Evolutionary conservation across 2,888 invertebrate species (phyloP), one percentile per base, ranked within the genome.

Genomic region (Apodemia mormo): DNA sequence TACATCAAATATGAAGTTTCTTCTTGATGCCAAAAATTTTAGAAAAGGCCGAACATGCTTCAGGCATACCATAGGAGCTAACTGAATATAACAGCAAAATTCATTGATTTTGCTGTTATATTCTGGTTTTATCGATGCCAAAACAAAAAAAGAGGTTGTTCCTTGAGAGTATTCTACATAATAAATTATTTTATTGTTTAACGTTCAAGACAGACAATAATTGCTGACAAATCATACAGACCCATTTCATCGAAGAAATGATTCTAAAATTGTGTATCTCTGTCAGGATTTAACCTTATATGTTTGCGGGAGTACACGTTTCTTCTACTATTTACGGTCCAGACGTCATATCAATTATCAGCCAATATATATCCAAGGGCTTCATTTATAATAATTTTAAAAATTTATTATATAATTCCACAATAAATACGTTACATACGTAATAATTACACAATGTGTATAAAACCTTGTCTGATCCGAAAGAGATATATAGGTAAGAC

Each of bases 151-250:
- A n/a, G 83, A 77, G 0, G 94, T 94, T 0, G 94, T 94, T 10
- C 96, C 96, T 80, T 93, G 91, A 0, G 96, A 96, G 81, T 96
- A 96, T 0, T 96, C 96, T 9, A 95, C 82, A 78, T 95, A 96
- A 76, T 94, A 94, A 0, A 96, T 73, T 68, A 94, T 85, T 2
- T 87, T 72, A 61, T 92, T 87, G 0, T 89, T 86, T 0, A 2
- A 71, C 68, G 1, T 71, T 61, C 14, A 84, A 70, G 40, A 86
- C 74, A 66, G 71, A 86, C 85, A 7, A 86, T 94, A 82, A 94
- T 94, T 0, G 95, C 94, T 3, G 96, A 95, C 7, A 96, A 74
- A 82, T 97, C 97, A 76, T 94, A 94, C 30, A 85, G 77, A 0
- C 95, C 96, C 82, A 95, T 95, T 81, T 97, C 95, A 79, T 96